Percentiles rank a stretch among this genome's conserved stretches.
Conservation (phyloP, 1,140 invertebrate species). For the Ceratosolen solmsi region DNA sequence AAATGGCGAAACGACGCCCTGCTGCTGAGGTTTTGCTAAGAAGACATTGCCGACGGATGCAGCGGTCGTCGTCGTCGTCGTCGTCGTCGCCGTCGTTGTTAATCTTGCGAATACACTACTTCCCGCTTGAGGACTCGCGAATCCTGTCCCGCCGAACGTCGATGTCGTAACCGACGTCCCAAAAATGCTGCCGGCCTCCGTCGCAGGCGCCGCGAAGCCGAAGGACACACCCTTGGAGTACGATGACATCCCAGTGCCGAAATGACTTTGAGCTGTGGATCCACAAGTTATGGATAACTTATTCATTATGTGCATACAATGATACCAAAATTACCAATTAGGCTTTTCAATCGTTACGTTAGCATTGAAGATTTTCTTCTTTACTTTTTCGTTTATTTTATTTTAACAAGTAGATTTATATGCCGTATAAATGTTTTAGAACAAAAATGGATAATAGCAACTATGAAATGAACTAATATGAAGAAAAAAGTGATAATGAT, state of each 20-base stretch:
- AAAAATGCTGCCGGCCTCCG: conserved; percentile 20
- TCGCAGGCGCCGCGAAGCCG: conserved; percentile 10
- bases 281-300: too few species aligned
- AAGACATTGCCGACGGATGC: conserved; percentile 21
- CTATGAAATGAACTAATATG: too few species aligned
- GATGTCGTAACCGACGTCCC: conserved; percentile 4
- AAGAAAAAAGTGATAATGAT: too few species aligned
- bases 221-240: conserved; percentile 14
- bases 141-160: conserved; percentile 46
- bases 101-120: conserved; percentile 22
- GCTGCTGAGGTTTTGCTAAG: neutral
- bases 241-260: neutral
- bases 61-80: neutral
- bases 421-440: too few species aligned
- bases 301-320: too few species aligned
- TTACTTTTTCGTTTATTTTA: too few species aligned
- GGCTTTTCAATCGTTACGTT: too few species aligned
- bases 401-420: too few species aligned
- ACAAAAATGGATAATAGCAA: too few species aligned
- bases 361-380: too few species aligned
- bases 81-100: neutral
- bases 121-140: conserved; percentile 43
- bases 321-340: too few species aligned
- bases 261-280: neutral
- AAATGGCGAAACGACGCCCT: conserved; percentile 47